A percentile compares a stretch with the other conserved stretches of the same genome.
Evolutionary conservation across 2,113 vertebrate genomes (phyloP).

Genomic region (Sinocyclocheilus grahami): DNA sequence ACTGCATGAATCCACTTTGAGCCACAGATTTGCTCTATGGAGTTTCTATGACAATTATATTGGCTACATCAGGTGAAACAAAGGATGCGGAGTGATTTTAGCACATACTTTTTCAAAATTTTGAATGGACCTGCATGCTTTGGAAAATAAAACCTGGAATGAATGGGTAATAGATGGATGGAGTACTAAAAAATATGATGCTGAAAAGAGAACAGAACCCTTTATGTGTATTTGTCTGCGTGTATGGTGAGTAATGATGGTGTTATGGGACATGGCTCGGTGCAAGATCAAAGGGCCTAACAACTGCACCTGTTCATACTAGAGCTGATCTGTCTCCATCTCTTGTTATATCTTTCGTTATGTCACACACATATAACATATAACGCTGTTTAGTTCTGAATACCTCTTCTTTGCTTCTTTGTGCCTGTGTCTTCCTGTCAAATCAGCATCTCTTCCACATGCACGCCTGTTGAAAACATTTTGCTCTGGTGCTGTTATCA

Average conservation of each 20-base stretch:
- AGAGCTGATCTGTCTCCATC: slow-evolving; percentile 25
- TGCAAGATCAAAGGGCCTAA: slow-evolving; percentile 49
- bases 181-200: neutral
- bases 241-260: slow-evolving; percentile 24
- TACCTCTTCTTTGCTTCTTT: neutral
- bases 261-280: slow-evolving; percentile 23
- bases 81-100: slow-evolving; percentile 8
- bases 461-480: too few species aligned
- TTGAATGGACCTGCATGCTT: neutral
- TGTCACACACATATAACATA: neutral
- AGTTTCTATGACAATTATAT: neutral
- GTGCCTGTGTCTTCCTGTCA: neutral
- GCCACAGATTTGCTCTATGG: neutral
- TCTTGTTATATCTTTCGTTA: slow-evolving; percentile 31
- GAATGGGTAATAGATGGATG: slow-evolving; percentile 2
- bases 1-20: neutral
- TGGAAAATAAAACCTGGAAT: slow-evolving; percentile 2
- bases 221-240: slow-evolving; percentile 22
- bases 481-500: neutral
- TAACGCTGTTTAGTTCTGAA: neutral
- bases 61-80: neutral
- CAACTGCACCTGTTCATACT: slow-evolving; percentile 49
- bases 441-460: slow-evolving; percentile 6
- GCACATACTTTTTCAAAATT: neutral
- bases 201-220: slow-evolving; percentile 25